These are phyloP conservation scores for Drosophila yakuba DNA, from an alignment of 1,140 invertebrate genomes.

Conservation along the genomic window DNA sequence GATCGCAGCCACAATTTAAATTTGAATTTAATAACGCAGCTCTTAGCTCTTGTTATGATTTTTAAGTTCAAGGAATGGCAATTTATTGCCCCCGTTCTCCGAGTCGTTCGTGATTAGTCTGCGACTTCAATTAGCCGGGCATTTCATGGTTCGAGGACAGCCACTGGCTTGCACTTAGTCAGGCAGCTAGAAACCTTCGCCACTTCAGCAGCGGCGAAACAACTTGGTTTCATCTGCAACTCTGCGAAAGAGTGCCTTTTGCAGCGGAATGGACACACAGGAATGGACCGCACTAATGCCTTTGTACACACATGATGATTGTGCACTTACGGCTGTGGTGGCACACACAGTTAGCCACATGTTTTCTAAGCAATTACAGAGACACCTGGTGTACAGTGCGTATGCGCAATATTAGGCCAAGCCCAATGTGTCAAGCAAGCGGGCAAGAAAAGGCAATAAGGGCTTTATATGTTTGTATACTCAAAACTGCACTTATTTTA, in stretches of 20 bases:
- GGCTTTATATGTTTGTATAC: no score
- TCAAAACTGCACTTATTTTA: no score
- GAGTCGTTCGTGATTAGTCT: conserved; percentile 15
- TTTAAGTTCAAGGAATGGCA: conserved; percentile 12
- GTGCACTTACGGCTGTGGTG: conserved; percentile 23
- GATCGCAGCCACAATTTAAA: conserved; percentile 17
- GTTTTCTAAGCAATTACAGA: conserved; percentile 78
- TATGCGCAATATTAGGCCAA: conserved; percentile 53
- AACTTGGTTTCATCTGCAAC: conserved; percentile 58
- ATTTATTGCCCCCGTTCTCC: conserved; percentile 16
- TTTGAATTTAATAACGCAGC: conserved; percentile 18
- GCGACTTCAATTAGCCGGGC: conserved; percentile 34
- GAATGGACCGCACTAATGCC: conserved; percentile 74
- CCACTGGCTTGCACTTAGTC: conserved; percentile 57
- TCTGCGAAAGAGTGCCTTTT: conserved; percentile 60
- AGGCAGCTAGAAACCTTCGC: conserved; percentile 21
- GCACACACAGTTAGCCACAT: conserved; percentile 41
- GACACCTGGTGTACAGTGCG: conserved; percentile 47
- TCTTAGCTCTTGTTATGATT: conserved; percentile 1
- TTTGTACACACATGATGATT: conserved; percentile 60
- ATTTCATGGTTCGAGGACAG: conserved; percentile 23
- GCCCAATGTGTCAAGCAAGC: conserved; percentile 4
- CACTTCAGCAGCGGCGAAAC: conserved; percentile 40
- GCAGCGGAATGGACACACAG: conserved; percentile 42
- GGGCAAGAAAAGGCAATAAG: not conserved